Base-by-base conservation (phyloP, 2,888 invertebrate species). In the Andrena trimmerana region DNA sequence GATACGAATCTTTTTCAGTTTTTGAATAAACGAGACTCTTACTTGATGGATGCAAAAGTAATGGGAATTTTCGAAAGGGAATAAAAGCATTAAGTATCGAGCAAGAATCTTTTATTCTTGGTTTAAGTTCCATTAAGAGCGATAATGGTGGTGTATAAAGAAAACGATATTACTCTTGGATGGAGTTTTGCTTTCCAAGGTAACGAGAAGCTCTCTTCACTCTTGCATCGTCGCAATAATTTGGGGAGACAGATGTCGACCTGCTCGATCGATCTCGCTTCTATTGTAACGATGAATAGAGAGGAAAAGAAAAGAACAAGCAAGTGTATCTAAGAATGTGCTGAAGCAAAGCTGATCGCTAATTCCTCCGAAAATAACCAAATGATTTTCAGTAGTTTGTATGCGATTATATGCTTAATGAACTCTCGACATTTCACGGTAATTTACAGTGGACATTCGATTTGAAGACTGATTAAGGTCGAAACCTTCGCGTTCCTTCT, bases 401-500 rank as follows among this genome's bases (percentile, higher is more conserved):
- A 60, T 7, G 71, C 77, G 42, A 68, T 65, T 65, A 48, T 33
- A 42, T 16, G 62, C 36, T 78, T 70, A 71, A 71, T 13, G 76
- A 69, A 70, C 27, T 65, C 65, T 66, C 20, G n/a, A 66, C 57
- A 70, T 72, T 70, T 59, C 65, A 73, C 60, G 36, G 50, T 73
- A 65, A 75, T 82, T 70, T 57, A 67, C 71, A 77, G 68, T 76
- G 75, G 76, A 82, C 65, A 84, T 73, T 79, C 71, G 72, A 79
- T 83, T 73, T 50, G 65, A 87, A 87, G 88, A 87, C 88, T 84
- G 86, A 78, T 78, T 76, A 74, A 80, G 80, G 42, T 42, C 16
- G 74, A 78, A 73, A 69, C 60, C 24, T 7, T 65, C 70, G 71
- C 24, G 67, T 84, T 82, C 82, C 84, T 65, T 86, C 76, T 85